phyloP scores from a whole-genome alignment of 2,113 vertebrate genomes.

The Chitala chitala region DNA sequence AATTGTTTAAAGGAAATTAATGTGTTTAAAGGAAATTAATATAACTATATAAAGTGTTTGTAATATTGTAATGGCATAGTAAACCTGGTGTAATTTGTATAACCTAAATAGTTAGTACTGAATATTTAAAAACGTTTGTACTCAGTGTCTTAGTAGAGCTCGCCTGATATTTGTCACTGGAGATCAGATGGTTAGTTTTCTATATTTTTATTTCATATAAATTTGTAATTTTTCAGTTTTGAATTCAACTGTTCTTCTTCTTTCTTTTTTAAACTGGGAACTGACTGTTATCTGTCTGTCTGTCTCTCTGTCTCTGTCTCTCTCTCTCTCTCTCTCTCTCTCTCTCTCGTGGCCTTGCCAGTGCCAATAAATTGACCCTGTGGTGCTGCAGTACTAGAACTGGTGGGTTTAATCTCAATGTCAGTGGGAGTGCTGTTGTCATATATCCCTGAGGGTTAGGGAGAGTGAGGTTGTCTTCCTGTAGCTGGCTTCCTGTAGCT shows the following conservation, averaged over 20 bases:
- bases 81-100: constrained; percentile 21
- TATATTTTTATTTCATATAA: not conserved
- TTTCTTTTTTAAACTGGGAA: constrained; percentile 31
- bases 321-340: too few species aligned
- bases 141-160: constrained; percentile 28
- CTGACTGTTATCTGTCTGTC: constrained; percentile 22
- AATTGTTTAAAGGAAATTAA: constrained; percentile 2
- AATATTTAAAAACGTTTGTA: constrained; percentile 12
- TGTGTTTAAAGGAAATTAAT: constrained; percentile 22
- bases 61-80: constrained; percentile 27
- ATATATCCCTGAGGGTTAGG: not conserved
- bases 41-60: not conserved
- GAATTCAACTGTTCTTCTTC: constrained; percentile 17
- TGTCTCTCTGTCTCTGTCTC: too few species aligned
- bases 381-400: not conserved
- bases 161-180: constrained; percentile 5
- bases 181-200: not conserved
- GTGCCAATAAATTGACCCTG: constrained; percentile 34
- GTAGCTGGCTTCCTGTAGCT: too few species aligned
- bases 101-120: constrained; percentile 27
- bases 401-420: not conserved
- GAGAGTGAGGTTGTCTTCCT: too few species aligned
- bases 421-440: not conserved
- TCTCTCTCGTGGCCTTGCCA: constrained; percentile 28
- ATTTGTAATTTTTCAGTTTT: not conserved